Conservation (phyloP, 1,140 invertebrate genomes). For the Zaprionus camerounensis region DNA sequence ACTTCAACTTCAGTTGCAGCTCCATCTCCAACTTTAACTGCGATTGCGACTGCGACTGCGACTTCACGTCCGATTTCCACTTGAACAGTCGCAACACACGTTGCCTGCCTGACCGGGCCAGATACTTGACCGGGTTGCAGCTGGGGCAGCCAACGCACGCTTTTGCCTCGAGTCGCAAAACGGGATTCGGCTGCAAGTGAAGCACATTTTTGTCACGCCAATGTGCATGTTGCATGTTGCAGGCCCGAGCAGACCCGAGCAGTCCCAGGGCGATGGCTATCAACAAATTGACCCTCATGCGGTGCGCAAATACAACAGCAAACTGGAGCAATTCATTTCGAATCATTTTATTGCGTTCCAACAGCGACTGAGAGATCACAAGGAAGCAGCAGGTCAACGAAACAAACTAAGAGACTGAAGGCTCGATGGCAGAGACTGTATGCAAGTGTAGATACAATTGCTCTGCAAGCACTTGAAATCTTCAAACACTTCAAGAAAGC, state of each 20-base stretch:
- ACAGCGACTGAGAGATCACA: neutral
- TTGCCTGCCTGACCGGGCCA: neutral
- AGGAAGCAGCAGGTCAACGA: neutral
- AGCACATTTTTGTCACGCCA: constrained; percentile 48
- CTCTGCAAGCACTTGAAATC: neutral
- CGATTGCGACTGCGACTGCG: neutral
- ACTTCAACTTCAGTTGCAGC: constrained; percentile 7
- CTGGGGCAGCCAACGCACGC: constrained; percentile 14
- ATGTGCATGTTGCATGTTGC: constrained; percentile 54
- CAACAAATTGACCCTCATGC: constrained; percentile 57
- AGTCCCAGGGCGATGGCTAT: constrained; percentile 36
- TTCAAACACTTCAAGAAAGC: neutral
- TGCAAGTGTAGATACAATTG: neutral
- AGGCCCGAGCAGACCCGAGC: neutral
- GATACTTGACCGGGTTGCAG: constrained; percentile 32
- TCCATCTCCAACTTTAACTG: neutral
- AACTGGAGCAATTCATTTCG: constrained; percentile 42
- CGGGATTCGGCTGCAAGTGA: constrained; percentile 25
- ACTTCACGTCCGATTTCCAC: constrained; percentile 6
- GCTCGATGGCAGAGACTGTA: neutral
- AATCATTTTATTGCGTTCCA: constrained; percentile 25
- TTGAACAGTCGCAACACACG: neutral
- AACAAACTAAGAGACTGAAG: neutral
- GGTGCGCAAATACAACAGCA: constrained; percentile 10
- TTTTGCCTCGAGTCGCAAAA: constrained; percentile 13